Percentiles rank a stretch among this genome's conserved stretches.
Evolutionary conservation across 2,113 vertebrate species (phyloP).

Genomic region (Chaenogobius annularis): DNA sequence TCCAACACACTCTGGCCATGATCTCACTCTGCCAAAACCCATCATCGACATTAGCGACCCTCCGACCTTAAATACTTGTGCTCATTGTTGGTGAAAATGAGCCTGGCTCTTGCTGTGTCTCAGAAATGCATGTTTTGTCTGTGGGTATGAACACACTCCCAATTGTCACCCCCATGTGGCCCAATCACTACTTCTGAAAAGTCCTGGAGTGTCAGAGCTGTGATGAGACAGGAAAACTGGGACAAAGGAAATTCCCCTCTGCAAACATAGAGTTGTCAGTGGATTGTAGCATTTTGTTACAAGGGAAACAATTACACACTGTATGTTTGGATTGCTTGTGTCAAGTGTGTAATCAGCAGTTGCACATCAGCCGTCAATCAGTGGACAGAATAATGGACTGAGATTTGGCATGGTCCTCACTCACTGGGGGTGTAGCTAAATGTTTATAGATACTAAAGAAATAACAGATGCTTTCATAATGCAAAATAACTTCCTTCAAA

Average conservation of each 20-base stretch:
- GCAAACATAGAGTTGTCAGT: conserved; percentile 33
- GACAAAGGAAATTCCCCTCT: conserved; percentile 29
- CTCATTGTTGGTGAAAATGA: conserved; percentile 47
- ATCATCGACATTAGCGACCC: conserved; percentile 37
- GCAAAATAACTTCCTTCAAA: not conserved
- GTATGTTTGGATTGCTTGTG: conserved; percentile 53
- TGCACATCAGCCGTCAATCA: conserved; percentile 38
- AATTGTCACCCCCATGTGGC: conserved; percentile 54
- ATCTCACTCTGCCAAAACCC: conserved; percentile 28
- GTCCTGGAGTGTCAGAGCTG: conserved; percentile 27
- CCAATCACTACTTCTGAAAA: conserved; percentile 33
- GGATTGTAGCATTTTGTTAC: conserved; percentile 35
- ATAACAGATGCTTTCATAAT: not conserved
- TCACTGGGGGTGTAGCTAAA: not conserved
- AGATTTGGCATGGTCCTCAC: not conserved
- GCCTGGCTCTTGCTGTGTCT: conserved; percentile 41
- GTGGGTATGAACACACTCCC: conserved; percentile 50
- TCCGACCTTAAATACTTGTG: conserved; percentile 31
- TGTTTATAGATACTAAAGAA: conserved; percentile 4
- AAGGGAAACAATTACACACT: conserved; percentile 43
- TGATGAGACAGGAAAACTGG: conserved; percentile 19
- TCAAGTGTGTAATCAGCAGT: conserved; percentile 47
- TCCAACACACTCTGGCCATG: conserved; percentile 18
- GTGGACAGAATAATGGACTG: conserved; percentile 26
- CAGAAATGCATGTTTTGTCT: conserved; percentile 67